These are phyloP conservation scores for Camponotus floridanus DNA, from an alignment of 1,140 invertebrate species.

Conservation along the genomic window DNA sequence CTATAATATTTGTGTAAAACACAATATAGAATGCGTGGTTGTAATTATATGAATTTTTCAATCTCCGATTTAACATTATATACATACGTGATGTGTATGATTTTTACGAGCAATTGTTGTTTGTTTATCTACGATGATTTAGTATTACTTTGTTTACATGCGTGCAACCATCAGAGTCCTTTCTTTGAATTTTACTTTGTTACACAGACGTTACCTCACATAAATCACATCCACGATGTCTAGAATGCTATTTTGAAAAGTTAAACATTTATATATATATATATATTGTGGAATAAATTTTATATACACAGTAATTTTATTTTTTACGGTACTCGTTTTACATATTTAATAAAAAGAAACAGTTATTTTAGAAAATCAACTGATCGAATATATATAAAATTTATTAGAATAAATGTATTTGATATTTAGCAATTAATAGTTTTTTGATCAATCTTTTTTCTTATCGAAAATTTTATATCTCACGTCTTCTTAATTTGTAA, in stretches of 20 bases:
- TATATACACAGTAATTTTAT: neutral
- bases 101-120: neutral
- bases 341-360: neutral
- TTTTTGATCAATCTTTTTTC: neutral
- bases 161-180: neutral
- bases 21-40: neutral
- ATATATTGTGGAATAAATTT: neutral
- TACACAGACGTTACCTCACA: neutral
- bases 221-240: neutral
- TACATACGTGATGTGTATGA: no score
- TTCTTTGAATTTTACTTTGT: constrained; percentile 13
- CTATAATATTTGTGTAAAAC: neutral
- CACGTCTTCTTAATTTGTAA: neutral
- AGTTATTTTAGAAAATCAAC: neutral
- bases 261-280: constrained; percentile 4
- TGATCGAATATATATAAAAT: neutral
- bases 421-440: constrained; percentile 4
- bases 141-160: constrained; percentile 1
- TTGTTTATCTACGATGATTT: constrained; percentile 53
- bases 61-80: neutral
- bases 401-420: neutral
- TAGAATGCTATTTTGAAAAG: neutral
- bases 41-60: constrained; percentile 5
- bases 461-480: constrained; percentile 1
- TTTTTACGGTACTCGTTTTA: neutral